phyloP scores from a whole-genome alignment of 2,113 vertebrate genomes.

The Odocoileus hemionus region DNA sequence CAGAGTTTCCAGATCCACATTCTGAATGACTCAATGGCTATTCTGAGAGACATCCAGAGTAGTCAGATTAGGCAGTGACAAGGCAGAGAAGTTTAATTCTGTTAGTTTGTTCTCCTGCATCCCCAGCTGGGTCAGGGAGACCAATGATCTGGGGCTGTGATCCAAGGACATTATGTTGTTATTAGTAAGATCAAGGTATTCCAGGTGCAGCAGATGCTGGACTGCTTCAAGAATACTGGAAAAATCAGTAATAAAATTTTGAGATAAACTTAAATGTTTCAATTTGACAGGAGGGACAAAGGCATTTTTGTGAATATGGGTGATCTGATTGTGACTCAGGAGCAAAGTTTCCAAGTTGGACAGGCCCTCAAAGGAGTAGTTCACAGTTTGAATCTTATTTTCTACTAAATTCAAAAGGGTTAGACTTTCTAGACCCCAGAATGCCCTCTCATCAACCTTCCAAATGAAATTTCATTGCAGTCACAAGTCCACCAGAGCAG shows the following conservation, averaged over 20 bases:
- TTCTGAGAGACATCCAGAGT: conserved; percentile 38
- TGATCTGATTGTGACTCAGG: conserved; percentile 41
- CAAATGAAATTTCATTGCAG: conserved; percentile 32
- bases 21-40: background rate
- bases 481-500: conserved; percentile 18
- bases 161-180: background rate
- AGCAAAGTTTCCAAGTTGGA: conserved; percentile 57
- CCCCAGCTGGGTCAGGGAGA: background rate
- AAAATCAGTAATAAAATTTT: background rate
- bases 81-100: conserved; percentile 12
- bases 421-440: conserved; percentile 33
- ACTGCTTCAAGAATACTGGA: background rate
- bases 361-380: conserved; percentile 37
- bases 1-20: conserved; percentile 33
- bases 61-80: conserved; percentile 32
- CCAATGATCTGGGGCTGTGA: background rate
- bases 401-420: conserved; percentile 36
- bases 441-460: background rate
- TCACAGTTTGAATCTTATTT: conserved; percentile 29
- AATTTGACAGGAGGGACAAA: conserved; percentile 49
- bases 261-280: conserved; percentile 9
- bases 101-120: background rate
- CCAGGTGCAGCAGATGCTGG: background rate
- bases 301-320: background rate
- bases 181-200: conserved; percentile 29